Conservation (phyloP, 2,888 invertebrate genomes). For the Boloria selene region DNA sequence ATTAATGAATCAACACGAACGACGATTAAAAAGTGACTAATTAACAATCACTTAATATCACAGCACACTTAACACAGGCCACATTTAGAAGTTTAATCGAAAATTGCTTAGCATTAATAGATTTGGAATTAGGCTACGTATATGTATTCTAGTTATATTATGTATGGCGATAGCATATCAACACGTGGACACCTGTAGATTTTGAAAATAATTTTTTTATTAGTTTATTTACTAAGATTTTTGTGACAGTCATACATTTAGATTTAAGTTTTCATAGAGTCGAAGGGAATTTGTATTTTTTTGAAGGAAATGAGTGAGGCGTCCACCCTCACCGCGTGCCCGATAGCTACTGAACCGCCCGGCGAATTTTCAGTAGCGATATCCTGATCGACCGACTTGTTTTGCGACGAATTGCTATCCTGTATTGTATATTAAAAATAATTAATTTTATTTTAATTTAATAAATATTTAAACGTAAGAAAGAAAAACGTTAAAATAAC, state of each 20-base stretch:
- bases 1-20: background rate
- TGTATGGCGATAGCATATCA: constrained; percentile 9
- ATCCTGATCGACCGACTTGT: constrained; percentile 37
- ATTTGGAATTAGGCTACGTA: background rate
- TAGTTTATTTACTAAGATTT: constrained; percentile 12
- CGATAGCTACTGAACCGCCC: constrained; percentile 47
- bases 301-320: constrained; percentile 36
- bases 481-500: too few relatives aligned
- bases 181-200: constrained; percentile 50
- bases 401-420: constrained; percentile 18
- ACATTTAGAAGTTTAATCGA: constrained; percentile 34
- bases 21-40: constrained; percentile 6
- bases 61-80: constrained; percentile 48
- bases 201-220: constrained; percentile 33
- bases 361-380: constrained; percentile 49
- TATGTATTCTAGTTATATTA: background rate
- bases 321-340: constrained; percentile 45
- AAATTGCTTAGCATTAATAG: constrained; percentile 7
- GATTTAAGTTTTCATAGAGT: constrained; percentile 21
- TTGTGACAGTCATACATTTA: constrained; percentile 15
- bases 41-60: constrained; percentile 42
- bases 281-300: constrained; percentile 6
- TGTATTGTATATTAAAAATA: background rate
- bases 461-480: too few relatives aligned
- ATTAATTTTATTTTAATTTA: background rate